phyloP scores from a whole-genome alignment of 2,113 vertebrate species.

The Coptodon bakossiorum region DNA sequence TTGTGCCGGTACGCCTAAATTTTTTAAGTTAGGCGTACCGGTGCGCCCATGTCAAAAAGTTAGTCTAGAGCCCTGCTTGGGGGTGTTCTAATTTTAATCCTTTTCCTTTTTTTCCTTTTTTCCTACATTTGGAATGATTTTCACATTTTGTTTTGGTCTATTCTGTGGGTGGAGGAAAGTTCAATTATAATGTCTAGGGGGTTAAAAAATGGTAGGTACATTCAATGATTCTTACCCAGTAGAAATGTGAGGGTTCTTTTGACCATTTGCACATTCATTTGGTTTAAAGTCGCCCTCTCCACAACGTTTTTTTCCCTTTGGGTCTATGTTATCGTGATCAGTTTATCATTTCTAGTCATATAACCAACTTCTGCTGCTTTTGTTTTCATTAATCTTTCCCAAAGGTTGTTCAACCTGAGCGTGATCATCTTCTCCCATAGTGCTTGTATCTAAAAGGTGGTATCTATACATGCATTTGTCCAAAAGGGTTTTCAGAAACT shows the following conservation, averaged over 20 bases:
- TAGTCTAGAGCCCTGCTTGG: too few species aligned
- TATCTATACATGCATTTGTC: conserved; percentile 23
- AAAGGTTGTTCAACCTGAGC: conserved; percentile 3
- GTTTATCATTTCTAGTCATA: neutral
- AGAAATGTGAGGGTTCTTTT: conserved; percentile 13
- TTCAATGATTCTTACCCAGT: neutral
- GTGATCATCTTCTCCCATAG: neutral
- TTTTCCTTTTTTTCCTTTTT: neutral
- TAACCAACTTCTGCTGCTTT: neutral
- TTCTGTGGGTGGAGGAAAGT: neutral
- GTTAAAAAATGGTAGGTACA: neutral
- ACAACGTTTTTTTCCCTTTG: neutral
- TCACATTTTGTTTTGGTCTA: neutral
- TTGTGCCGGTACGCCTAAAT: too few species aligned
- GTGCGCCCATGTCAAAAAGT: too few species aligned
- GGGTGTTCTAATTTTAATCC: neutral
- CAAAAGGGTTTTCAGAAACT: neutral
- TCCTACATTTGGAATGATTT: neutral
- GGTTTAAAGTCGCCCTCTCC: neutral
- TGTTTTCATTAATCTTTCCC: conserved; percentile 1
- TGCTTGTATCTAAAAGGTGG: conserved; percentile 25
- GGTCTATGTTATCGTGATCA: neutral
- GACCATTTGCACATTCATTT: neutral
- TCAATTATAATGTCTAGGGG: neutral
- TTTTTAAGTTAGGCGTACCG: too few species aligned